These are phyloP conservation scores for Himalopsyche tibetana DNA, from an alignment of 2,888 invertebrate species.

Conservation along the genomic window DNA sequence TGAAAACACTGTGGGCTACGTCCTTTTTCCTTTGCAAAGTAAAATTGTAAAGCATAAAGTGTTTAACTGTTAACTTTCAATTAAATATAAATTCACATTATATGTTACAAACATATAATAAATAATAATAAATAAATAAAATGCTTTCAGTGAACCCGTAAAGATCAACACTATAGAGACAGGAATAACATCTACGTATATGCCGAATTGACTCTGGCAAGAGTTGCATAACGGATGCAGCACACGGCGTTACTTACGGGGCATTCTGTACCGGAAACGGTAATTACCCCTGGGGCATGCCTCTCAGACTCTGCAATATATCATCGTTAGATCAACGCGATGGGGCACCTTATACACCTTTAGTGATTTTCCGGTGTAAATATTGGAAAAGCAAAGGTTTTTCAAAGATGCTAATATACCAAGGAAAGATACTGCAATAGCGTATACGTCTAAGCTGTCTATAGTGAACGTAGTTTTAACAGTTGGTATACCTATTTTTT, in stretches of 20 bases:
- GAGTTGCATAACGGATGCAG: constrained; percentile 44
- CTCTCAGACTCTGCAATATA: constrained; percentile 50
- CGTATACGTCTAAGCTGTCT: too few species aligned
- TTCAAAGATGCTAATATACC: background rate
- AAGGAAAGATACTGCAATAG: too few species aligned
- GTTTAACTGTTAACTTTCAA: too few species aligned
- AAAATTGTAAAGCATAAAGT: too few species aligned
- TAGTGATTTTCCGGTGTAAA: constrained; percentile 28
- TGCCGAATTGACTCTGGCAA: constrained; percentile 4
- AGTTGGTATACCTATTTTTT: too few species aligned
- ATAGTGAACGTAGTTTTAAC: too few species aligned
- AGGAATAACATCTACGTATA: background rate
- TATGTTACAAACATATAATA: background rate
- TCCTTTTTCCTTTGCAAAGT: too few species aligned
- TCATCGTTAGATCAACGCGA: constrained; percentile 57
- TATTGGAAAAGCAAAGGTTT: constrained; percentile 27
- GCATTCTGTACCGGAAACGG: constrained; percentile 11
- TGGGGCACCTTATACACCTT: constrained; percentile 36
- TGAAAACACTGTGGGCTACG: too few species aligned
- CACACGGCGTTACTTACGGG: constrained; percentile 18
- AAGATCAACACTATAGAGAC: background rate
- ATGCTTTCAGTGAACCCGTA: background rate
- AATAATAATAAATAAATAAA: background rate
- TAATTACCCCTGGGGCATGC: constrained; percentile 50
- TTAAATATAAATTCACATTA: too few species aligned